A percentile compares a stretch with the other conserved stretches of the same genome.
These are phyloP conservation scores for Rotaria sp. DNA, from an alignment of 2,888 invertebrate species.

Conservation along the genomic window DNA sequence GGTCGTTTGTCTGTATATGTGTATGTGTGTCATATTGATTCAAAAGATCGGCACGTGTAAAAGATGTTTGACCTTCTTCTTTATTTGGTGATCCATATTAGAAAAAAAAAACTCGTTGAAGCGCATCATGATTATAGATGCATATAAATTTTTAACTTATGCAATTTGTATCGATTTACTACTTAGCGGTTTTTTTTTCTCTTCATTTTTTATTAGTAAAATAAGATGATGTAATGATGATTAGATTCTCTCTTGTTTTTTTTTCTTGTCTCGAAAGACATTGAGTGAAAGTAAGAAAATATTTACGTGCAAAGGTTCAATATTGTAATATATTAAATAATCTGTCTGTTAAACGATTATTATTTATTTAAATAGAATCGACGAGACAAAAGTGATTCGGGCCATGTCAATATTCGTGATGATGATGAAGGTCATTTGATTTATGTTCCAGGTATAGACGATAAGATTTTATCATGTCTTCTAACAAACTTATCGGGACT, in stretches of 20 bases:
- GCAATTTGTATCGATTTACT: neutral
- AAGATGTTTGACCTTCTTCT: neutral
- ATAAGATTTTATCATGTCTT: conserved; percentile 70
- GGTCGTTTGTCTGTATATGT: neutral
- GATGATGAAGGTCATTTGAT: conserved; percentile 99
- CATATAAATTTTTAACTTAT: neutral
- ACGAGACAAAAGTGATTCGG: conserved; percentile 31
- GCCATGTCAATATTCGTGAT: conserved; percentile 59
- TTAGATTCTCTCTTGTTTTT: no score
- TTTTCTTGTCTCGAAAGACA: neutral
- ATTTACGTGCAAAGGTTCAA: neutral
- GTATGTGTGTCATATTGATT: neutral
- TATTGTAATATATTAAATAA: neutral
- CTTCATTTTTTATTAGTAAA: neutral
- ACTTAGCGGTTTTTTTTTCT: neutral
- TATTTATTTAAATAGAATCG: conserved; percentile 1
- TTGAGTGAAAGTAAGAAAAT: neutral
- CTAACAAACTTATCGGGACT: conserved; percentile 32
- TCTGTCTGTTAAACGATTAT: neutral
- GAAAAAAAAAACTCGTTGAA: neutral
- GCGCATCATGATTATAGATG: neutral
- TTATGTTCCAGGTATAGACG: conserved; percentile 71
- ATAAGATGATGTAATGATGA: neutral
- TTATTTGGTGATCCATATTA: neutral
- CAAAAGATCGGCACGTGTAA: neutral